Evolutionary conservation across 2,888 invertebrate genomes (phyloP).

Genomic region (Sipha maydis): DNA sequence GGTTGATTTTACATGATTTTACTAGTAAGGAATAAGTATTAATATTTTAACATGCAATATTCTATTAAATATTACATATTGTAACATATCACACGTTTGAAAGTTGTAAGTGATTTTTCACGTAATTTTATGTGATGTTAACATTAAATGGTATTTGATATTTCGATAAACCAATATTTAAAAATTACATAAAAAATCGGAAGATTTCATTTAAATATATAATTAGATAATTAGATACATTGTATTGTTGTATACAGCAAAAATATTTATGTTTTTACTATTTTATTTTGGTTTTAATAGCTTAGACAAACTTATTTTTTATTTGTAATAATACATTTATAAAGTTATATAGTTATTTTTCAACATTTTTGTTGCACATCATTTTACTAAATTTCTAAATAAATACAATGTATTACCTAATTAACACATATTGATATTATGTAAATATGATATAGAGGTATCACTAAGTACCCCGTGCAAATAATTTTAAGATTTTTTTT

Average conservation of each 20-base stretch:
- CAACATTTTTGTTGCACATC: too few relatives aligned
- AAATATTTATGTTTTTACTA: background rate
- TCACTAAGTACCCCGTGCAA: background rate
- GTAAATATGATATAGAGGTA: too few relatives aligned
- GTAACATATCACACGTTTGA: background rate
- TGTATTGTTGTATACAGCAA: too few relatives aligned
- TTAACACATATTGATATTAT: too few relatives aligned
- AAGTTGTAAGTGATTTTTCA: background rate
- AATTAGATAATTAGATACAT: too few relatives aligned
- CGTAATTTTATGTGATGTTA: too few relatives aligned
- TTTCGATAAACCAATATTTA: background rate
- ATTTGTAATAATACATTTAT: too few relatives aligned
- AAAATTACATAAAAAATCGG: background rate
- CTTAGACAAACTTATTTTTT: background rate
- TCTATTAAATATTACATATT: background rate
- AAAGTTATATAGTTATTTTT: too few relatives aligned
- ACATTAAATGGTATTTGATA: background rate
- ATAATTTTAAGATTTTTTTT: background rate
- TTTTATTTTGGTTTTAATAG: background rate
- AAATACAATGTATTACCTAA: too few relatives aligned
- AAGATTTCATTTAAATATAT: background rate
- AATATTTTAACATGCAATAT: background rate
- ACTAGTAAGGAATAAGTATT: background rate
- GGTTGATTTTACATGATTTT: constrained; percentile 25
- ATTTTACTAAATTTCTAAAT: too few relatives aligned